Conservation (phyloP, 2,797 vertebrate species). For the Hephaestus fuliginosus region DNA sequence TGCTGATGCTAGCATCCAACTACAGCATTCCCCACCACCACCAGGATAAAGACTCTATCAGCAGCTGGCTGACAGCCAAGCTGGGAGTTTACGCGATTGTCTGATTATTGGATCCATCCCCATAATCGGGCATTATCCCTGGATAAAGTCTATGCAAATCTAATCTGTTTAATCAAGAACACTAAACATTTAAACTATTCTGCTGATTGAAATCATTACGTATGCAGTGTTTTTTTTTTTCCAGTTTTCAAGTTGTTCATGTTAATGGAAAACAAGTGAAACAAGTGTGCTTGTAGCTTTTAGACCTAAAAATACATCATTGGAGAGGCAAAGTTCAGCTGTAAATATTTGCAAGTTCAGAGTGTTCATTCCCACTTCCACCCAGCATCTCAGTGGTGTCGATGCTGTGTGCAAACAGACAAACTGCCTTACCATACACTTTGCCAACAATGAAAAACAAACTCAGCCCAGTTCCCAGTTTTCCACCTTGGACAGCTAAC, state of each 20-base stretch:
- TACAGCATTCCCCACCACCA: slow-evolving; percentile 24
- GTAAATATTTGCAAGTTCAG: slow-evolving; percentile 53
- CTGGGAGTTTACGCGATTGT: slow-evolving; percentile 57
- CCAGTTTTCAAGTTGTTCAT: slow-evolving; percentile 8
- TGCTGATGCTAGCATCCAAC: slow-evolving; percentile 50
- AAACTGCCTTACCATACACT: slow-evolving; percentile 11
- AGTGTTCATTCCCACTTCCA: slow-evolving; percentile 36
- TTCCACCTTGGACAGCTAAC: slow-evolving; percentile 1
- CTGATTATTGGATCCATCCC: slow-evolving; percentile 62
- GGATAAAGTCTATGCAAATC: slow-evolving; percentile 35
- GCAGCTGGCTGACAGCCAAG: slow-evolving; percentile 50
- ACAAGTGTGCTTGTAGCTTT: slow-evolving; percentile 61
- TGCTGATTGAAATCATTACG: slow-evolving; percentile 57
- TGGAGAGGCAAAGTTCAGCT: slow-evolving; percentile 47
- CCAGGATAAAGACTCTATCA: slow-evolving; percentile 53
- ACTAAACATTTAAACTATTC: slow-evolving; percentile 41
- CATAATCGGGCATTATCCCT: slow-evolving; percentile 54
- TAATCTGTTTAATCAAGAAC: slow-evolving; percentile 57
- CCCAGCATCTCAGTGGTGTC: slow-evolving; percentile 14
- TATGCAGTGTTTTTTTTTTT: not conserved
- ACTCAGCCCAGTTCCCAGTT: slow-evolving; percentile 12
- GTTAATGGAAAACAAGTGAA: slow-evolving; percentile 64
- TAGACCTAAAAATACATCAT: slow-evolving; percentile 56
- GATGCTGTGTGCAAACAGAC: slow-evolving; percentile 20
- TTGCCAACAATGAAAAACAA: not conserved